Conservation (phyloP, 1,140 invertebrate species). For the Euschistus heros region DNA sequence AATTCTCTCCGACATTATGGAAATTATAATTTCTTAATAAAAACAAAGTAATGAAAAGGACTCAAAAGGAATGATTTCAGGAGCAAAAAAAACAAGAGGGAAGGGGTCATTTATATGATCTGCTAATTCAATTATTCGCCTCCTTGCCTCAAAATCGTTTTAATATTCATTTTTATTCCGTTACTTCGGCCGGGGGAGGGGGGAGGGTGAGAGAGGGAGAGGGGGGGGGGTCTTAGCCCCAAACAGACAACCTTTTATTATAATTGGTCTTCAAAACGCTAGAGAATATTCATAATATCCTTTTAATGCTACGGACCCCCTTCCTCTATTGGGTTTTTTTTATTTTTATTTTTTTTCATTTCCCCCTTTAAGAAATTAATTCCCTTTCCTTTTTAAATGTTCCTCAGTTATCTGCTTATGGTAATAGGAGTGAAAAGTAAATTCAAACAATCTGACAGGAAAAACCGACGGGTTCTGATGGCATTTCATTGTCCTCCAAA, state of each 20-base stretch:
- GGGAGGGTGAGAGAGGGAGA: too few relatives aligned
- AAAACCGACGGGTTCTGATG: too few relatives aligned
- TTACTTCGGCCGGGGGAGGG: neutral
- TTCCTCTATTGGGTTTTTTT: neutral
- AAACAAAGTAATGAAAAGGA: too few relatives aligned
- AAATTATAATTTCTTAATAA: too few relatives aligned
- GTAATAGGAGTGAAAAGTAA: too few relatives aligned
- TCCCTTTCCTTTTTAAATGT: too few relatives aligned
- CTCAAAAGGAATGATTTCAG: neutral
- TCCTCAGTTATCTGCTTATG: too few relatives aligned
- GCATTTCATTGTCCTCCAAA: too few relatives aligned
- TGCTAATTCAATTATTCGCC: conserved; percentile 14
- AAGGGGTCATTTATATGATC: conserved; percentile 9
- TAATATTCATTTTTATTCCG: conserved; percentile 13
- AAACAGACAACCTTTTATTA: conserved; percentile 5
- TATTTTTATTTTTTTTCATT: neutral
- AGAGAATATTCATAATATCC: conserved; percentile 8
- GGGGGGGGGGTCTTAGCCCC: too few relatives aligned
- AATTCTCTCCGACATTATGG: too few relatives aligned
- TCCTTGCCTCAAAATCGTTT: neutral
- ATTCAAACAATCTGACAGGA: too few relatives aligned
- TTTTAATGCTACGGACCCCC: neutral
- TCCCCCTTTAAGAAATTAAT: too few relatives aligned
- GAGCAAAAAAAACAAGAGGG: neutral
- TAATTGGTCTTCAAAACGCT: conserved; percentile 10